Base-by-base conservation (phyloP, 1,140 invertebrate species). In the Drosophila tani region DNA sequence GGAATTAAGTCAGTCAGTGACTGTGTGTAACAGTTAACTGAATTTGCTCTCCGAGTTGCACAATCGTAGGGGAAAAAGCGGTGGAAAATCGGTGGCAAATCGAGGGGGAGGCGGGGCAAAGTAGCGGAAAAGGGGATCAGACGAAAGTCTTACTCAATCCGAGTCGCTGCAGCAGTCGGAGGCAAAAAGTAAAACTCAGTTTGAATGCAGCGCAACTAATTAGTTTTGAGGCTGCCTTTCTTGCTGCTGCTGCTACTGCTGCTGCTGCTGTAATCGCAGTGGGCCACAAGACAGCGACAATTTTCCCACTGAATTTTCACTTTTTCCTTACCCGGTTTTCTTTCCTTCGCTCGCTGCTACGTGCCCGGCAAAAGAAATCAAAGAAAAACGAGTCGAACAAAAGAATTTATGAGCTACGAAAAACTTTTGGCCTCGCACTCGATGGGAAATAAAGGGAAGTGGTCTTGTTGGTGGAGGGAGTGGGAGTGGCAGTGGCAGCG, bases 1-100 rank as follows among this genome's bases (percentile, higher is more conserved):
- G 85, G 81, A 90, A 88, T 88, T 88, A 88, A 90, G 85, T 90
- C 84, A 88, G 81, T 73, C 84, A 85, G 78, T 76, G 73, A 81
- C 66, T 79, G 74, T 80, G 79, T 85, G 85, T 84, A 83, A 83
- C 83, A 87, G 76, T 87, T 83, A 88, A 88, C 84, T 88, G 85
- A 84, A 88, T 87, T 84, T 88, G 65, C 75, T 79, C 63, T 60
- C 35, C 53, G 53, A 15, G 53, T 56, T 56, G 53, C 53, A 56
- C 53, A 56, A 56, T 56, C 53, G 53, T 21, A 4, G 19, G 27
- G 40, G 65, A 35, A 35, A 35, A 35, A 35, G 35, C 35, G 19
- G 24, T 5, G 21, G 45, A 12, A 56, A 63, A 62, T 38, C 45
- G 57, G 40, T 56, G 67, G 55, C 64, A 75, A 66, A 65, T 50